These are phyloP conservation scores for Mus musculus DNA, from an alignment of 2,113 vertebrate species.

Conservation along the genomic window DNA sequence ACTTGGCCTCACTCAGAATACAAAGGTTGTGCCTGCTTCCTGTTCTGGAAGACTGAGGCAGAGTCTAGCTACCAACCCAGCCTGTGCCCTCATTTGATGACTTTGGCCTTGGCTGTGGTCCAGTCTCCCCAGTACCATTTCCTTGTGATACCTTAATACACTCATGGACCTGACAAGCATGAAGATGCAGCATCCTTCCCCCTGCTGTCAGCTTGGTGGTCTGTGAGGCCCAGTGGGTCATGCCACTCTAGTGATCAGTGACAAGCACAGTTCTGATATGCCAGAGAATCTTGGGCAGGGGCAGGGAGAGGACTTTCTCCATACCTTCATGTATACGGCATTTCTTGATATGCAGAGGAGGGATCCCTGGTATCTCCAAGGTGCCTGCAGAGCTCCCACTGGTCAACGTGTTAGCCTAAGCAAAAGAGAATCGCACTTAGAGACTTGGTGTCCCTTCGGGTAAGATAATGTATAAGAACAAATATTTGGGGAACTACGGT, in stretches of 20 bases:
- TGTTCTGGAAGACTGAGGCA: not conserved
- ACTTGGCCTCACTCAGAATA: not conserved
- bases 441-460: not conserved
- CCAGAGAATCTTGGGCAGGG: not conserved
- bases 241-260: not conserved
- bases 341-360: not conserved
- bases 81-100: not conserved
- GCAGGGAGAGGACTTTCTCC: not conserved
- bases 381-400: not conserved
- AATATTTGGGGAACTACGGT: conserved; percentile 24
- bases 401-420: not conserved
- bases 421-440: not conserved
- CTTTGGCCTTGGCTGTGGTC: conserved; percentile 6
- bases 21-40: not conserved
- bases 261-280: not conserved
- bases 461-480: not conserved
- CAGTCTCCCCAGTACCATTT: not conserved
- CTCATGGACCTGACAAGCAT: conserved; percentile 11
- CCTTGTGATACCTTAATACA: conserved; percentile 45
- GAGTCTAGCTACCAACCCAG: not conserved
- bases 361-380: not conserved
- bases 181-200: not conserved
- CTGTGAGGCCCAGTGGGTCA: not conserved
- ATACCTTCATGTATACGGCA: not conserved
- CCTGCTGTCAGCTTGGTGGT: not conserved